Percentiles rank a stretch among this genome's conserved stretches.
Conservation (phyloP, 1,140 invertebrate genomes). For the Luehdorfia chinensis region DNA sequence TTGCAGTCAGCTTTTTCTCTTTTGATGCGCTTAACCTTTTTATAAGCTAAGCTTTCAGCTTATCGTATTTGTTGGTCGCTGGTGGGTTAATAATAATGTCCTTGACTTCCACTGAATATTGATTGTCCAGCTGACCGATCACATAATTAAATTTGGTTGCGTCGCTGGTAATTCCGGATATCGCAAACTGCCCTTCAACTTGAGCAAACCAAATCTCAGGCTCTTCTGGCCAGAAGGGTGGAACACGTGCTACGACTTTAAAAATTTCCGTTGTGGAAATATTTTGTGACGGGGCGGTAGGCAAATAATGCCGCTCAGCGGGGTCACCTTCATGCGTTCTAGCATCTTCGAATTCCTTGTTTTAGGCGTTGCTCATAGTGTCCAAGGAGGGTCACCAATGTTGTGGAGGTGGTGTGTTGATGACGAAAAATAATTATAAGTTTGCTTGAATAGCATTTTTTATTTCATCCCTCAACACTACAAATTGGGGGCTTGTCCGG, state of each 20-base stretch:
- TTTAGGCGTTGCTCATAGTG: neutral
- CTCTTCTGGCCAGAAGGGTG: conserved; percentile 26
- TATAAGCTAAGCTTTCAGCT: conserved; percentile 16
- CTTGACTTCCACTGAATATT: conserved; percentile 15
- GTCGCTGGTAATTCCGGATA: conserved; percentile 14
- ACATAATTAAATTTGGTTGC: conserved; percentile 19
- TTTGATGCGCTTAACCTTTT: conserved; percentile 8
- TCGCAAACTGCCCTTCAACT: conserved; percentile 22
- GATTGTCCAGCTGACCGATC: conserved; percentile 5
- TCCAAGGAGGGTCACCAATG: no score
- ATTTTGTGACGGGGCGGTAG: no score
- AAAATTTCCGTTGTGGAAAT: no score
- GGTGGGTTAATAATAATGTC: conserved; percentile 20
- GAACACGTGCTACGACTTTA: neutral
- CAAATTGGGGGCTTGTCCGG: no score
- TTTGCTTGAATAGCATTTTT: no score
- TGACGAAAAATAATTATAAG: no score
- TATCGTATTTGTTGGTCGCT: conserved; percentile 11
- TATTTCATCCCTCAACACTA: no score
- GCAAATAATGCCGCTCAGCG: no score
- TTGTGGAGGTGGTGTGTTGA: no score
- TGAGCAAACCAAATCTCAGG: conserved; percentile 28
- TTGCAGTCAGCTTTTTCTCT: conserved; percentile 18
- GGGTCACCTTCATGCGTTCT: no score
- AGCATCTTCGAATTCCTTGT: no score